Evolutionary conservation across 2,888 invertebrate genomes (phyloP).

Genomic region (Nomada fucata): DNA sequence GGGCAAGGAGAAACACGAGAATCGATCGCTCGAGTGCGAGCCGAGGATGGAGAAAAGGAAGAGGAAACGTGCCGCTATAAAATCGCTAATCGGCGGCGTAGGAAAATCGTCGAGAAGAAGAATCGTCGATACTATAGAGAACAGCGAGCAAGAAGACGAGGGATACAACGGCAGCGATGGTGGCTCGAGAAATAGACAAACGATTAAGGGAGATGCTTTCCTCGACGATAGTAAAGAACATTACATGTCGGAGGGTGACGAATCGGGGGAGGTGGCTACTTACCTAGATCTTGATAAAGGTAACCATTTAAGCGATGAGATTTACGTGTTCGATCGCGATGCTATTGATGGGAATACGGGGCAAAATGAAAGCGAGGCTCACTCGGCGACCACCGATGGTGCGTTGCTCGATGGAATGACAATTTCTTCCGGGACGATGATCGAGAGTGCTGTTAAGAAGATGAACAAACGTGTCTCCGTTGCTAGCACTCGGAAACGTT

Average conservation of each 20-base stretch:
- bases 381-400: constrained; percentile 38
- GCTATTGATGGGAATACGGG: constrained; percentile 28
- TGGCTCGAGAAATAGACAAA: neutral
- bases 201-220: neutral
- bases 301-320: constrained; percentile 62
- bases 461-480: neutral
- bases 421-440: neutral
- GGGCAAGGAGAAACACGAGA: neutral
- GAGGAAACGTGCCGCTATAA: constrained; percentile 3
- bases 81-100: neutral
- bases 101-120: constrained; percentile 17
- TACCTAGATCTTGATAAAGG: constrained; percentile 59
- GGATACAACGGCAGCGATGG: constrained; percentile 5
- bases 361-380: constrained; percentile 25
- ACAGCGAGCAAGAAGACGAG: neutral
- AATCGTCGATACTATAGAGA: neutral
- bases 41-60: constrained; percentile 5
- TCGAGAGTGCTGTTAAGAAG: neutral
- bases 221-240: neutral
- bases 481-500: neutral
- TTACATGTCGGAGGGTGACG: constrained; percentile 17
- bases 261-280: constrained; percentile 30
- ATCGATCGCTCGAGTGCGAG: neutral
- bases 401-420: constrained; percentile 32
- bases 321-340: constrained; percentile 69